Base-by-base conservation (phyloP, 2,797 vertebrate genomes). In the Poecilia gillii region DNA sequence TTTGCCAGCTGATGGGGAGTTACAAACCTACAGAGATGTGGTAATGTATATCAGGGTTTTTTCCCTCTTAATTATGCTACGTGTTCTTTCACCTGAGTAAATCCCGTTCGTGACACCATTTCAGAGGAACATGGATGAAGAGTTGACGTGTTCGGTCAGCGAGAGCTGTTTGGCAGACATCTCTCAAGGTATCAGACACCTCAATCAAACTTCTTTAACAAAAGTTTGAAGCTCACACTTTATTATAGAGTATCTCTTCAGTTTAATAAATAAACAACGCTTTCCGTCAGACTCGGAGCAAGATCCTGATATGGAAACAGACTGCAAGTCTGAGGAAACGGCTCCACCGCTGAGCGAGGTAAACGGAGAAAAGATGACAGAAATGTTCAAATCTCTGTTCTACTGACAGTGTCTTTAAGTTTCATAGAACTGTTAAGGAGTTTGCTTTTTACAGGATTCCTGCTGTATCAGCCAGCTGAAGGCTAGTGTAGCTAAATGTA, bases 71-170 rank as follows among this genome's bases (percentile, higher is more conserved):
- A 25, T 72, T 0, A 36, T 18, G 53, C 31, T 0, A 6, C 8
- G 16, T 16, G 39, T 23, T 25, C 13, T 49, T 4, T 1, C 6
- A 8, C 36, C 12, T 76, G 39, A 6, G 0, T 62, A 31, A 51
- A 49, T 47, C 4, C 2, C 66, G 49, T 55, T 45, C 71, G 41
- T 62, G 1, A 73, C 64, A 3, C 57, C 43, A 46, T 82, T 81
- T 57, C 45, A 92, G 91, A 80, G 1, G 1, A 3, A 36, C 31
- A 53, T 81, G 49, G 78, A 77, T 9, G 85, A 89, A 55, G 82
- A 88, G 55, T 78, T 84, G 53, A 86, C 73, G 20, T 43, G 53
- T 85, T 86, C 79, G 0, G 76, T 88, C 1, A 64, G 55, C 73
- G 76, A 83, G 14, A 77, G 74, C 71, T 7, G 39, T 76, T 53